Evolutionary conservation across 2,797 vertebrate genomes (phyloP).

Genomic region (Chrosomus eos): DNA sequence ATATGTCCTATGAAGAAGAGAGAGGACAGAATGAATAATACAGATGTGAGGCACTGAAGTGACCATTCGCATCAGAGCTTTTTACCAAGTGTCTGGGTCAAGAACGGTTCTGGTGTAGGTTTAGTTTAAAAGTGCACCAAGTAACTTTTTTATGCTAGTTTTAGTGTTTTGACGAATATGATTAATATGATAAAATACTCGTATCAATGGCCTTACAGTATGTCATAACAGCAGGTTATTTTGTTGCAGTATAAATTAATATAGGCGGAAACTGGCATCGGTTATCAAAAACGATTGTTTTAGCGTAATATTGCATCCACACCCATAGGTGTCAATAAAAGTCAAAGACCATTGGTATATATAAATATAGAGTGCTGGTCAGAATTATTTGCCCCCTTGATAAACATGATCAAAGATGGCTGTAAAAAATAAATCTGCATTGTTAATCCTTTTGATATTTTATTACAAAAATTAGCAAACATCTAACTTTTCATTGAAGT

Average conservation of each 20-base stretch:
- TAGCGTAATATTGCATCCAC: background rate
- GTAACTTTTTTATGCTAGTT: too few species aligned
- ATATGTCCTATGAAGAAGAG: constrained; percentile 12
- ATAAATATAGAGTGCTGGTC: too few species aligned
- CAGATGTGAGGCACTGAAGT: constrained; percentile 11
- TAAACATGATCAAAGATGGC: too few species aligned
- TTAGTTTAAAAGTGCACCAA: background rate
- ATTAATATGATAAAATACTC: background rate
- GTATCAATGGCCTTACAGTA: background rate
- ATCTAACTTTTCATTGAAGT: too few species aligned
- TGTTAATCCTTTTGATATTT: too few species aligned
- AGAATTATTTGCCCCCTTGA: too few species aligned
- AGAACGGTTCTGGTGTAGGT: background rate
- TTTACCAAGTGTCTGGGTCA: background rate
- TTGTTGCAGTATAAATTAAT: background rate
- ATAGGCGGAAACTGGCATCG: background rate
- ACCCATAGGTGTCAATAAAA: too few species aligned
- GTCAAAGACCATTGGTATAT: too few species aligned
- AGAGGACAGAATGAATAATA: background rate
- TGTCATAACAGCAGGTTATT: background rate
- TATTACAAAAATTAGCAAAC: too few species aligned
- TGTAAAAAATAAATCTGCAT: too few species aligned
- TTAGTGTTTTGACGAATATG: background rate
- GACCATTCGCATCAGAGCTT: background rate
- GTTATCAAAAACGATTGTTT: background rate